Base-by-base conservation (phyloP, 2,797 vertebrate species). In the Crenuchus spilurus region DNA sequence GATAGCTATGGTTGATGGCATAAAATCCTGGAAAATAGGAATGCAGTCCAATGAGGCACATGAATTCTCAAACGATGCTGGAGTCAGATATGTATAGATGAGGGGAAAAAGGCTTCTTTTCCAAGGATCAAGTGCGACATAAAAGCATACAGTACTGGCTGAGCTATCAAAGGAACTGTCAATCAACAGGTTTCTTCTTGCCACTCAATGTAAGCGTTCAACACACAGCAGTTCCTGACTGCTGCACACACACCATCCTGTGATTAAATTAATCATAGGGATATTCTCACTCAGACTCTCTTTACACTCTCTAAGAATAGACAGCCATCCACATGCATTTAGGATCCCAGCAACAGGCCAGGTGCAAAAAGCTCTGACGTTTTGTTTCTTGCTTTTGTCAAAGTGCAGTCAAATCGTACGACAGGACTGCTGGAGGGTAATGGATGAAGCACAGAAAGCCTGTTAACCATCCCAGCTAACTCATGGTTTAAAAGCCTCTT, bases 191-290 rank as follows among this genome's bases (percentile, higher is more conserved):
- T 54, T 64, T 30, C 69, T 41, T 55, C 61, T 24, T 48, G 51
- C 68, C 42, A 72, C 58, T 67, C 54, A 48, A 51, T 55, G 71
- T 20, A 68, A 74, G 74, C 28, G 35, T 49, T 30, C 42, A 42
- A 75, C 63, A 30, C 63, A 28, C 30, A 31, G 18, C 51, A 41
- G 39, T 3, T 66, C 49, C 16, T 28, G 57, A 61, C 11, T 28
- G 20, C 35, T 41, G 54, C 58, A 30, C 33, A 66, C 46, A 61
- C 28, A 41, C 11, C 51, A 57, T 22, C 13, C 16, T 63, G 63
- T 65, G 33, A 71, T 74, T 80, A 80, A 74, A 80, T 71, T 72
- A 80, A 74, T 66, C 20, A 76, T 66, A 41, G 20, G 24, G 22
- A 52, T 70, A 63, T 57, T 22, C 22, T 49, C 8, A 4, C 30